Percentiles rank a stretch among this genome's conserved stretches.
These are phyloP conservation scores for Cephus cinctus DNA, from an alignment of 1,140 invertebrate genomes.

Conservation along the genomic window DNA sequence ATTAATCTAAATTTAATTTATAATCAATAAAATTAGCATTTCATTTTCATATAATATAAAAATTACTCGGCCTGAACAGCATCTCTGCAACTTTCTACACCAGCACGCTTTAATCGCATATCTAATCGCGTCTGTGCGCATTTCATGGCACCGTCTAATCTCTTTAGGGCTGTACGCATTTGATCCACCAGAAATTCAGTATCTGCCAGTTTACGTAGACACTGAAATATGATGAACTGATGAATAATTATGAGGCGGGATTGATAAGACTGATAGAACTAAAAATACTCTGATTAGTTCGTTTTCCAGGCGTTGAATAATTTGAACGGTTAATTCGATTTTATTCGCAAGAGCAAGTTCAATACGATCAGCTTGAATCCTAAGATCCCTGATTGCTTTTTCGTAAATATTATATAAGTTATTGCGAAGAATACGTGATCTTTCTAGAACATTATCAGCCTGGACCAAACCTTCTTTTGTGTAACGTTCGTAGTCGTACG, in stretches of 20 bases:
- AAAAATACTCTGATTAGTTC: slow-evolving; percentile 58
- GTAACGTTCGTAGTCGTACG: slow-evolving; percentile 68
- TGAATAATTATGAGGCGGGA: too few species aligned
- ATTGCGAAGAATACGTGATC: slow-evolving; percentile 61
- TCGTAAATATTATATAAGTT: slow-evolving; percentile 63
- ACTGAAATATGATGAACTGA: slow-evolving; percentile 32
- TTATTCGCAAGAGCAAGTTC: slow-evolving; percentile 65
- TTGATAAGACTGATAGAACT: too few species aligned
- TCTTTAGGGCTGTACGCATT: slow-evolving; percentile 59
- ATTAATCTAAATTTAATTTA: slow-evolving; percentile 53
- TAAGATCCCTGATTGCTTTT: slow-evolving; percentile 65
- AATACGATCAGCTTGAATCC: slow-evolving; percentile 70
- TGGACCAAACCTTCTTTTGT: slow-evolving; percentile 65
- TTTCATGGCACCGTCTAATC: slow-evolving; percentile 71
- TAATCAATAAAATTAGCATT: slow-evolving; percentile 32
- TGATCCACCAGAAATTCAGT: slow-evolving; percentile 65
- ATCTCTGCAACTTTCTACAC: slow-evolving; percentile 69
- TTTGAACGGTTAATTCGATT: slow-evolving; percentile 64
- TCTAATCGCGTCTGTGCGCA: slow-evolving; percentile 73
- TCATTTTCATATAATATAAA: not conserved
- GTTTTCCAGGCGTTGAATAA: slow-evolving; percentile 63
- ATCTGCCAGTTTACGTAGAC: slow-evolving; percentile 65
- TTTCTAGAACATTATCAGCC: slow-evolving; percentile 62
- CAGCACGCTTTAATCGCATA: slow-evolving; percentile 62
- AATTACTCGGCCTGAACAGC: slow-evolving; percentile 61